phyloP scores from a whole-genome alignment of 2,113 vertebrate genomes.

The Trachemys scripta region DNA sequence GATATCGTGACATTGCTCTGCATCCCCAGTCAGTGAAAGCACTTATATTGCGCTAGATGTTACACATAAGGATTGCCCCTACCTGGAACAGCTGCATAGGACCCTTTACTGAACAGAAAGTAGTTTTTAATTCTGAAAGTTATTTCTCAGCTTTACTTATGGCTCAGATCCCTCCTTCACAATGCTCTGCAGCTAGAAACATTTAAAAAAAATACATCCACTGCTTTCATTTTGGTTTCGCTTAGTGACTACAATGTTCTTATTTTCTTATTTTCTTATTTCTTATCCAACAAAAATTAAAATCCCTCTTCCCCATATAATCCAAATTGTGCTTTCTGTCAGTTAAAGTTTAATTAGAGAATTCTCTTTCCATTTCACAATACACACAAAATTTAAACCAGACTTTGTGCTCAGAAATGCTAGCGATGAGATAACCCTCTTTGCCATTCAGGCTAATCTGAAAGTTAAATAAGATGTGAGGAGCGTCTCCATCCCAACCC shows the following conservation, averaged over 20 bases:
- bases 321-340: neutral
- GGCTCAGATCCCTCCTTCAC: neutral
- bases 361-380: neutral
- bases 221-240: neutral
- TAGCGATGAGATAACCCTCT: neutral
- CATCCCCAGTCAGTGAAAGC: neutral
- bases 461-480: neutral
- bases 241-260: neutral
- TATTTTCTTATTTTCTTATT: too few relatives aligned
- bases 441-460: neutral
- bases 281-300: neutral
- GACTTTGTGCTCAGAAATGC: neutral
- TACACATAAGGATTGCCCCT: neutral
- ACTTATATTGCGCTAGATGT: neutral
- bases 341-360: neutral
- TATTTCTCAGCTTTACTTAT: neutral
- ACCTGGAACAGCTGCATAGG: neutral
- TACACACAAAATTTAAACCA: neutral
- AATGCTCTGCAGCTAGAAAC: neutral
- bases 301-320: neutral
- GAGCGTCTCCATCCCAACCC: neutral
- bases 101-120: neutral
- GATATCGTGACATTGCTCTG: neutral
- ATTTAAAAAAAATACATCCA: neutral
- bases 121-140: neutral